A percentile compares a stretch with the other conserved stretches of the same genome.
Conservation (phyloP, 1,140 invertebrate species). For the Camponotus floridanus region DNA sequence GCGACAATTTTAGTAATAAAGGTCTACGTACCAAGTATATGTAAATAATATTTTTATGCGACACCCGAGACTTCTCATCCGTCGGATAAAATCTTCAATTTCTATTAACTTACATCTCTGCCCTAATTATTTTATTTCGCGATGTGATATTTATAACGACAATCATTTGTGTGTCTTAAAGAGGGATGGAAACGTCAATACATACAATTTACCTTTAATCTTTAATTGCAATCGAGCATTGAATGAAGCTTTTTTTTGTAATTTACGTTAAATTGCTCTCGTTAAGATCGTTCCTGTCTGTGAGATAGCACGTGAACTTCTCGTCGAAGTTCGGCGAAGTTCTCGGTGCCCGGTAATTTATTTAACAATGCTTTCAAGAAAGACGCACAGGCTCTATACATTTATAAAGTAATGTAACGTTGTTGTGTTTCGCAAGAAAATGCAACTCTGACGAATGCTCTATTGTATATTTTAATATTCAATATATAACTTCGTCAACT, state of each 20-base stretch:
- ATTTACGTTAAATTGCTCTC: slow-evolving; percentile 58
- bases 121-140: not conserved
- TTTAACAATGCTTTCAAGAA: slow-evolving; percentile 59
- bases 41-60: not conserved
- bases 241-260: slow-evolving; percentile 54
- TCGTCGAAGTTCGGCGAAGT: slow-evolving; percentile 44
- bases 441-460: not conserved
- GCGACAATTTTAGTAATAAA: not conserved
- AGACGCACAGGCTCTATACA: slow-evolving; percentile 18
- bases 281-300: slow-evolving; percentile 49
- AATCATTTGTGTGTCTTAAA: not conserved
- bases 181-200: not conserved
- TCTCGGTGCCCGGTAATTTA: slow-evolving; percentile 38
- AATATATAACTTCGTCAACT: slow-evolving; percentile 1
- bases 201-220: slow-evolving; percentile 51
- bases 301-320: slow-evolving; percentile 44
- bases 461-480: slow-evolving; percentile 15
- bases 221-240: slow-evolving; percentile 55
- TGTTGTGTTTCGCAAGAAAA: slow-evolving; percentile 27
- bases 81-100: not conserved
- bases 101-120: not conserved
- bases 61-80: not conserved
- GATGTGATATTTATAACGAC: not conserved
- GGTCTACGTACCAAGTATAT: not conserved
- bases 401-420: slow-evolving; percentile 49